These are phyloP conservation scores for Hydrotaea diabolus DNA, from an alignment of 2,888 invertebrate species.

Conservation along the genomic window DNA sequence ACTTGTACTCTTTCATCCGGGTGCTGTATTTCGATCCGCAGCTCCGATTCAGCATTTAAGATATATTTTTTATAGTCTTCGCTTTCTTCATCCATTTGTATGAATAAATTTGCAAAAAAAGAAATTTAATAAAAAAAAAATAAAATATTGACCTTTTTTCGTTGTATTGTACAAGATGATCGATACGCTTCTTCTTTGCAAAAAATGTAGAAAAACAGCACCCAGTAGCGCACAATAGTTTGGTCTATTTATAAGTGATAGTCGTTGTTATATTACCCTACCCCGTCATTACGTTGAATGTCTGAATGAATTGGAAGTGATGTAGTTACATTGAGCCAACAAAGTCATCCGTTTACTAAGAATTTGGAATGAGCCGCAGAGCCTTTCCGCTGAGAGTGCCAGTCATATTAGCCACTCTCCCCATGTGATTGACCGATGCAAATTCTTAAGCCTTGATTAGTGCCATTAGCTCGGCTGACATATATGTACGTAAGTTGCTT, in stretches of 20 bases:
- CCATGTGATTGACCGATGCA: no score
- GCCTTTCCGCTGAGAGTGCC: background rate
- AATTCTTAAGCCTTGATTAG: background rate
- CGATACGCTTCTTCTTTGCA: no score
- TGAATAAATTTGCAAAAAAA: background rate
- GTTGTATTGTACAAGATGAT: no score
- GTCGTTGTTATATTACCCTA: no score
- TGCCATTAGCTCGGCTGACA: background rate
- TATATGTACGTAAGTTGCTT: background rate
- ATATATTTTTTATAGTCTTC: constrained; percentile 85
- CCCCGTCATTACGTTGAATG: no score
- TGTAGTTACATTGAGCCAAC: background rate
- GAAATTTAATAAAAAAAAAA: background rate
- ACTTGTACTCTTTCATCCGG: constrained; percentile 91
- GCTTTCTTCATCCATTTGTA: constrained; percentile 72
- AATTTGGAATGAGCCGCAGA: background rate
- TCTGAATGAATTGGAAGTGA: no score
- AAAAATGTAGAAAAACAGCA: no score
- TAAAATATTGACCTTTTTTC: no score
- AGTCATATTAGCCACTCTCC: background rate
- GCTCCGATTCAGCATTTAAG: constrained; percentile 92
- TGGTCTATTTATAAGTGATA: no score
- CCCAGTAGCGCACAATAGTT: no score
- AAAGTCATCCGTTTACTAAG: background rate
- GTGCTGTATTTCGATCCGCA: constrained; percentile 96